A percentile compares a stretch with the other conserved stretches of the same genome.
These are phyloP conservation scores for Phrynocephalus forsythii DNA, from an alignment of 2,797 vertebrate genomes.

Conservation along the genomic window DNA sequence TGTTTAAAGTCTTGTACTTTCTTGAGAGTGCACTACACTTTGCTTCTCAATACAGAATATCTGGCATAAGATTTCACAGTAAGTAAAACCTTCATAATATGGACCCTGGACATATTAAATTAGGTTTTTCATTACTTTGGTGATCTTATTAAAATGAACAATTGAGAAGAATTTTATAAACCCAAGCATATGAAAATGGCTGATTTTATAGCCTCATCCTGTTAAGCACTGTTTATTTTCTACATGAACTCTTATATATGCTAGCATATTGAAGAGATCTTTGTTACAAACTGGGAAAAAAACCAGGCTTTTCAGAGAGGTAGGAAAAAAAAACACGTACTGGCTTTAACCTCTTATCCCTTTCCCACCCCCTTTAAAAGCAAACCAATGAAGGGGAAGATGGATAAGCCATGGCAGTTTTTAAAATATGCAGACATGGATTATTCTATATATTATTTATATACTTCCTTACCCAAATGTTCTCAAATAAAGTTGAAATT, in stretches of 20 bases:
- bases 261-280: conserved; percentile 24
- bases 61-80: background rate
- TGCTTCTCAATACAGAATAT: background rate
- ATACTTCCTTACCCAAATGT: conserved; percentile 8
- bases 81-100: background rate
- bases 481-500: conserved; percentile 1
- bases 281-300: conserved; percentile 43
- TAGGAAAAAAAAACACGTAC: background rate
- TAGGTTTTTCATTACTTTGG: background rate
- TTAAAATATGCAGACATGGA: background rate
- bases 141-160: conserved; percentile 26
- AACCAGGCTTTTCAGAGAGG: conserved; percentile 15
- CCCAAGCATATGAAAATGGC: conserved; percentile 5
- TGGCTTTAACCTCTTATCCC: background rate
- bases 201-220: conserved; percentile 21
- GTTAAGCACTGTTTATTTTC: conserved; percentile 43
- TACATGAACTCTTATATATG: conserved; percentile 13
- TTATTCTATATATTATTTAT: background rate
- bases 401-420: conserved; percentile 10
- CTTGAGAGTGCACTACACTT: background rate
- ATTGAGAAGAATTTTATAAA: conserved; percentile 45
- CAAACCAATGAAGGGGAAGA: conserved; percentile 20
- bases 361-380: background rate
- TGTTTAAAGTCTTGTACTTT: background rate
- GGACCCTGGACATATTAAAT: no score